Conservation (phyloP, 1,140 invertebrate species). For the Meteorus sp. region DNA sequence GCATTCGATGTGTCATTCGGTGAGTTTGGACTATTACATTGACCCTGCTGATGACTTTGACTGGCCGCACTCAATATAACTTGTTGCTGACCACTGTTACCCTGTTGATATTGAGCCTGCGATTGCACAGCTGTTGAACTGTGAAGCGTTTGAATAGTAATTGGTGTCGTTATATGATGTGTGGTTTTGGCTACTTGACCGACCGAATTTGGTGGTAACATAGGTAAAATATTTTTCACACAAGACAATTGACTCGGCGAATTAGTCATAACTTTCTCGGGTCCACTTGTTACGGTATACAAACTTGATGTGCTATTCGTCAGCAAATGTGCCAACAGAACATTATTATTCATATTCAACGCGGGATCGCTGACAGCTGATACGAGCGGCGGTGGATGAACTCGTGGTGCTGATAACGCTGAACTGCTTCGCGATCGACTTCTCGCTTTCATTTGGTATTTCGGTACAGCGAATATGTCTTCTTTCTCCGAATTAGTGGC, state of each 20-base stretch:
- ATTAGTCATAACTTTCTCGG: conserved; percentile 41
- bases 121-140: conserved; percentile 34
- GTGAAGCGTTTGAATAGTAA: conserved; percentile 45
- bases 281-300: conserved; percentile 43
- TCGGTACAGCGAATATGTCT: conserved; percentile 60
- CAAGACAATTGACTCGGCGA: conserved; percentile 33
- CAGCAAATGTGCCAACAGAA: conserved; percentile 68
- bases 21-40: conserved; percentile 48
- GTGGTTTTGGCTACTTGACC: conserved; percentile 31
- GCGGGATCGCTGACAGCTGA: conserved; percentile 63
- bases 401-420: conserved; percentile 46
- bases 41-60: conserved; percentile 40
- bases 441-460: conserved; percentile 58
- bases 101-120: conserved; percentile 48
- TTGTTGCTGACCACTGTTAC: conserved; percentile 27
- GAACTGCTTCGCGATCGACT: conserved; percentile 59
- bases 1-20: conserved; percentile 48
- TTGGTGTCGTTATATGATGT: conserved; percentile 53
- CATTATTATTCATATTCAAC: conserved; percentile 61
- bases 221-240: conserved; percentile 50
- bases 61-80: conserved; percentile 43
- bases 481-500: conserved; percentile 45
- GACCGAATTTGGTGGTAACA: conserved; percentile 39
- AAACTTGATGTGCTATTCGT: conserved; percentile 56
- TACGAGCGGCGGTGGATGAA: conserved; percentile 59